Conservation (phyloP, 2,888 invertebrate genomes). For the Sepioteuthis lessoniana region DNA sequence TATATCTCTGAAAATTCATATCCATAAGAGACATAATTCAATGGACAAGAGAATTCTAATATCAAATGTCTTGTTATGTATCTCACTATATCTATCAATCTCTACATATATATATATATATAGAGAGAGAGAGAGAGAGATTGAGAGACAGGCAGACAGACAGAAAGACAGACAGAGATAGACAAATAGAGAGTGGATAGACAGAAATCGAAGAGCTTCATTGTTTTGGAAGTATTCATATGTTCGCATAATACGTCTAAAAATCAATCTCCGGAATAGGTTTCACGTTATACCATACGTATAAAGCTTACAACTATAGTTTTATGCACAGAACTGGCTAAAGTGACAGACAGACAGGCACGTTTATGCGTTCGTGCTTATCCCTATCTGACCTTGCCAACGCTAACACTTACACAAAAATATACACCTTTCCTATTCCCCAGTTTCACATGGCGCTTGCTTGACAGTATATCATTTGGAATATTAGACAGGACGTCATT, state of each 20-base stretch:
- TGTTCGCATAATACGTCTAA: neutral
- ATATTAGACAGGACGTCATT: neutral
- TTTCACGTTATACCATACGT: neutral
- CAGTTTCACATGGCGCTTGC: neutral
- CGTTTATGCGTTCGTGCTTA: neutral
- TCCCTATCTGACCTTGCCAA: neutral
- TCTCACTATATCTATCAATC: no score
- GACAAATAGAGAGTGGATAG: no score
- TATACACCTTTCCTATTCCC: neutral
- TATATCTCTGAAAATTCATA: no score
- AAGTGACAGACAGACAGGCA: neutral
- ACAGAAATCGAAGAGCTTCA: no score
- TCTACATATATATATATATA: no score
- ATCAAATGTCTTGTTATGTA: no score
- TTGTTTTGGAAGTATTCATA: no score
- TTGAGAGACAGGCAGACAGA: no score
- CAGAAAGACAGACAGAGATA: no score
- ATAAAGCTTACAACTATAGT: neutral
- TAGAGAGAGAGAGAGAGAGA: no score
- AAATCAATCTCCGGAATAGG: neutral
- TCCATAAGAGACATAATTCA: no score
- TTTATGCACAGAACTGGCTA: neutral
- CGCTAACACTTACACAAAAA: neutral
- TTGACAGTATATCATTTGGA: constrained; percentile 21
- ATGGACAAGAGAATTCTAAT: no score